These are phyloP conservation scores for Apostichopus leukothele DNA, from an alignment of 53 echinoderm and acorn worm genomes.

Conservation along the genomic window DNA sequence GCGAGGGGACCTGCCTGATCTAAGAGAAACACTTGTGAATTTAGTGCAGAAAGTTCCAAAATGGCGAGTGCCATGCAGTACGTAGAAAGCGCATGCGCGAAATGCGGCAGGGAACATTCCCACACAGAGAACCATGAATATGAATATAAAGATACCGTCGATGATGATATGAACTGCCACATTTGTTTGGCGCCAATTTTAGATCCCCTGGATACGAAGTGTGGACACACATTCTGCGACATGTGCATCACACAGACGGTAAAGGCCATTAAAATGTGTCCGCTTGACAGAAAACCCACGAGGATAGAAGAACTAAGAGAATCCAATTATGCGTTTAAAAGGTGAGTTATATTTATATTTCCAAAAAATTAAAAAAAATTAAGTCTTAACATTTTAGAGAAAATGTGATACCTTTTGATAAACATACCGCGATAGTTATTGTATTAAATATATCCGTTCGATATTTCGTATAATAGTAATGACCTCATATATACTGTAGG, in stretches of 20 bases:
- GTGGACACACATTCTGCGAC: slow-evolving; percentile 26
- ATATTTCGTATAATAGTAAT: no score
- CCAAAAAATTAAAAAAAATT: neutral
- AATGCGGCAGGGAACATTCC: slow-evolving; percentile 8
- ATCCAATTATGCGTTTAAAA: slow-evolving; percentile 21
- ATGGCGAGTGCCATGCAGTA: slow-evolving; percentile 33
- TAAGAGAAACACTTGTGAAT: no score
- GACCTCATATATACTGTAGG: no score
- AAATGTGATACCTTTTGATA: no score
- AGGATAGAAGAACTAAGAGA: slow-evolving; percentile 18
- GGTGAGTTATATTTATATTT: neutral
- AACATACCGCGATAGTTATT: no score
- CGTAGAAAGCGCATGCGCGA: slow-evolving; percentile 27
- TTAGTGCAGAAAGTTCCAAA: neutral
- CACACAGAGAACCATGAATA: slow-evolving; percentile 25
- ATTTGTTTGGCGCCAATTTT: slow-evolving; percentile 37
- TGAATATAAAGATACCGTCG: slow-evolving; percentile 28
- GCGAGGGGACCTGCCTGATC: no score
- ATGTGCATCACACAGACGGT: slow-evolving; percentile 30
- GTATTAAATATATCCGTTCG: no score
- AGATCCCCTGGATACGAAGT: slow-evolving; percentile 8
- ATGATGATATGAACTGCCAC: slow-evolving; percentile 26
- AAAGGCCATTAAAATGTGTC: slow-evolving; percentile 34
- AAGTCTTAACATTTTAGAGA: neutral
- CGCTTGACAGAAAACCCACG: slow-evolving; percentile 35